These are phyloP conservation scores for Chamaea fasciata DNA, from an alignment of 2,113 vertebrate genomes.

Conservation along the genomic window DNA sequence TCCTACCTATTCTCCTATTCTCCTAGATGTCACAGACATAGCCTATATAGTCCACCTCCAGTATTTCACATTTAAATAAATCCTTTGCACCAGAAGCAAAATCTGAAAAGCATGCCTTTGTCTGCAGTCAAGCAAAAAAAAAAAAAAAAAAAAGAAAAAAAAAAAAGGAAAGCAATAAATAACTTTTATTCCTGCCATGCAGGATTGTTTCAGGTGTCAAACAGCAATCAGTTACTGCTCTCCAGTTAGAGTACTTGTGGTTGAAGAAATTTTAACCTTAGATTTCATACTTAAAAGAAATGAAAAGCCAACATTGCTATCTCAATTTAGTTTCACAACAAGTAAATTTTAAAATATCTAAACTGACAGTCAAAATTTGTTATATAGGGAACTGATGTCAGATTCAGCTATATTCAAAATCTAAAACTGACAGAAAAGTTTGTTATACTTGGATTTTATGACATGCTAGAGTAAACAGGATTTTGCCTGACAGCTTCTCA, in stretches of 20 bases:
- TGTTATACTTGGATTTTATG: neutral
- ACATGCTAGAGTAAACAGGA: conserved; percentile 5
- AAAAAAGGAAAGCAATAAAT: neutral
- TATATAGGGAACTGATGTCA: neutral
- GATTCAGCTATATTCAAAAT: neutral
- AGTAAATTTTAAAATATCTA: neutral
- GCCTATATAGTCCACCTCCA: neutral
- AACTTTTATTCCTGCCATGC: neutral
- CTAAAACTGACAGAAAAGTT: conserved; percentile 16
- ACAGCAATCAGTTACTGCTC: neutral
- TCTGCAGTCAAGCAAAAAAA: neutral
- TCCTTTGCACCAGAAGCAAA: neutral
- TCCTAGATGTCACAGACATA: neutral
- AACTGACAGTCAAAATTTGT: neutral
- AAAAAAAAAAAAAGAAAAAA: neutral
- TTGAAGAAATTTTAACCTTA: neutral
- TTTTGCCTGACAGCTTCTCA: conserved; percentile 11
- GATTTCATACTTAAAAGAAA: neutral
- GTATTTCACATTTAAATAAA: neutral
- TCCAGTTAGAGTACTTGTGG: neutral
- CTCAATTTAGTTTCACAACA: neutral
- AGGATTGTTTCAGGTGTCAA: neutral
- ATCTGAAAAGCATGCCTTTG: neutral
- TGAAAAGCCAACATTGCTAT: neutral
- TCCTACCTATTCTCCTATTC: neutral